Evolutionary conservation across 2,888 invertebrate genomes (phyloP), one percentile per base, ranked within the genome.

Genomic region (Brachynemurus nebulosus): DNA sequence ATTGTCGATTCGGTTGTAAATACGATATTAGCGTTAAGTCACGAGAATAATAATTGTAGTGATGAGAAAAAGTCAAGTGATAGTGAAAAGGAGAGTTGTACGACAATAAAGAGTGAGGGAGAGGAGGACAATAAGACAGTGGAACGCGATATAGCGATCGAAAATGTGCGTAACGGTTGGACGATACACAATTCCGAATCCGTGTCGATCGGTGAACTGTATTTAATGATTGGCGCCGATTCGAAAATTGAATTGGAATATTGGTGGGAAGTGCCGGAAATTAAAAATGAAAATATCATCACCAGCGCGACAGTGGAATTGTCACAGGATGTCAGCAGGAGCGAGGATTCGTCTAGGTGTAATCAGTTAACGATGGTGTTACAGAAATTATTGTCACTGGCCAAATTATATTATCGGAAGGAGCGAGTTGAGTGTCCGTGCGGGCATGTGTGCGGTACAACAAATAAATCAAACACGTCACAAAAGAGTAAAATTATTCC

Each of bases 161-260:
- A 47, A 42, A 42, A 36, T 27, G 68, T 78, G 12, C 61, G 67
- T 48, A 65, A 67, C 47, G 92, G 92, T 0, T 93, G 92, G 91
- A 89, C 84, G 42, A 59, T 73, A 7, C 66, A 73, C 12, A 82
- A 81, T 57, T 78, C 82, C 1, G 83, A 82, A 6, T 80, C 83
- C 23, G 72, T 92, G 34, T 88, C 89, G 4, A 72, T 95, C 21
- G 92, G 92, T 0, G 92, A 95, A 65, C 65, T 93, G 45, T 92
- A 90, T 65, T 70, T 93, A 40, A 88, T 92, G 79, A 83, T 80
- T 61, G 84, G 84, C 12, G 68, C 71, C 45, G 79, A 86, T 47
- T 80, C 83, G 0, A 82, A 78, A 61, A 62, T 89, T 21, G 72
- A 78, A 45, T 61, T 88, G 18, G 84, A 88, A 60, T 89, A 88